phyloP scores from a whole-genome alignment of 2,797 vertebrate species.

The Anguilla marmorata region DNA sequence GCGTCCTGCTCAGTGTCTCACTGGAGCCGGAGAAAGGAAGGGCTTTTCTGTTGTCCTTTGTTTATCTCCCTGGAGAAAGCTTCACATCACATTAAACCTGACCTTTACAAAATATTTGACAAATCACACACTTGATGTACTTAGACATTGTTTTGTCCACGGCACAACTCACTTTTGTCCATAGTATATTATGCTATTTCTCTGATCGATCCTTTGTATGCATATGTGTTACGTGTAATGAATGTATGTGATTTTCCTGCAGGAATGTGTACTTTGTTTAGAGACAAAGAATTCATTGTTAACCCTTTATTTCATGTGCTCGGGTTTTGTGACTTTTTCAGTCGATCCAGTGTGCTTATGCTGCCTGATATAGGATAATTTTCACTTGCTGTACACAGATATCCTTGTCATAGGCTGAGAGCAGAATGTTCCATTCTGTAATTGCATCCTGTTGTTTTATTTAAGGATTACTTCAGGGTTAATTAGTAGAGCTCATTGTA shows the following conservation, averaged over 20 bases:
- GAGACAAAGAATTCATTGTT: background rate
- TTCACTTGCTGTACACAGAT: background rate
- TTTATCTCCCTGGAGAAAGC: background rate
- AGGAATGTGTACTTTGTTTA: background rate
- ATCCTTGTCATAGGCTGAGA: background rate
- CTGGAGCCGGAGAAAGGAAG: background rate
- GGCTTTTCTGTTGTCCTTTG: background rate
- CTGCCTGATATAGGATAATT: background rate
- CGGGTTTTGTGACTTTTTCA: background rate
- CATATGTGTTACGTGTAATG: background rate
- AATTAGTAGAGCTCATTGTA: conserved; percentile 18
- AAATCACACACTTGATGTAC: background rate
- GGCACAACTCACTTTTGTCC: background rate
- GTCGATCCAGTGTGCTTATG: background rate
- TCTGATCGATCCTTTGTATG: background rate
- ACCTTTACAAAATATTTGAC: conserved; percentile 1
- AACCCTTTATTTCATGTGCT: background rate
- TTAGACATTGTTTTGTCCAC: background rate
- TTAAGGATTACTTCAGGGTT: conserved; percentile 6
- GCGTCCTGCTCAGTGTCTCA: background rate
- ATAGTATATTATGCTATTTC: background rate
- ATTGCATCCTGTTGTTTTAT: background rate
- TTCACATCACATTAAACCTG: background rate
- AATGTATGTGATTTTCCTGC: background rate
- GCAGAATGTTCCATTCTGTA: background rate